Percentiles rank a stretch among this genome's conserved stretches.
Conservation (phyloP, 2,797 vertebrate species). For the Etheostoma perlongum region DNA sequence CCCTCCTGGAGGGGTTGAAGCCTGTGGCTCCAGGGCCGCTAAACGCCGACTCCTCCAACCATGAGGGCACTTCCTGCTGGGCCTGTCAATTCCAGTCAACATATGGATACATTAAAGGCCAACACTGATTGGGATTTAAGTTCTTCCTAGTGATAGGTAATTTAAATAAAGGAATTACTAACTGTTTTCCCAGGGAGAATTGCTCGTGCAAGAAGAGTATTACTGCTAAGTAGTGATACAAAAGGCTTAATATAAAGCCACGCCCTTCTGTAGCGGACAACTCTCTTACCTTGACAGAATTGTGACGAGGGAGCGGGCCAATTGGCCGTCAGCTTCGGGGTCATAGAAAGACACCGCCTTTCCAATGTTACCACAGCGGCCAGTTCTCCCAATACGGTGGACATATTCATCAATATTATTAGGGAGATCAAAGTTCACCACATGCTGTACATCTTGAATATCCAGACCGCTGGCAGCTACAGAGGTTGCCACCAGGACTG, state of each 20-base stretch:
- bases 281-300: slow-evolving; percentile 87
- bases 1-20: slow-evolving; percentile 65
- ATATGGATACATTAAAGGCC: background rate
- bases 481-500: slow-evolving; percentile 93
- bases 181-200: too few species aligned
- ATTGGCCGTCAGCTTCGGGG: slow-evolving; percentile 62
- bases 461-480: slow-evolving; percentile 95
- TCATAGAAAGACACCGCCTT: slow-evolving; percentile 93
- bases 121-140: too few species aligned
- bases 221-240: background rate
- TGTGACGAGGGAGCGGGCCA: slow-evolving; percentile 87
- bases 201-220: too few species aligned
- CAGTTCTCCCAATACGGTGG: slow-evolving; percentile 95
- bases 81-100: slow-evolving; percentile 82
- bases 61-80: slow-evolving; percentile 92
- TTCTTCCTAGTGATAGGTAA: background rate
- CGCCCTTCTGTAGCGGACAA: too few species aligned
- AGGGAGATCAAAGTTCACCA: slow-evolving; percentile 96
- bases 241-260: background rate
- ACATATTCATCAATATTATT: slow-evolving; percentile 93
- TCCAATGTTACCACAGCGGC: slow-evolving; percentile 94
- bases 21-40: slow-evolving; percentile 61
- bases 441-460: slow-evolving; percentile 94
- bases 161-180: background rate
- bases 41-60: slow-evolving; percentile 91